Evolutionary conservation across 2,113 vertebrate species (phyloP), one percentile per base, ranked within the genome.

Genomic region (Myodes glareolus): DNA sequence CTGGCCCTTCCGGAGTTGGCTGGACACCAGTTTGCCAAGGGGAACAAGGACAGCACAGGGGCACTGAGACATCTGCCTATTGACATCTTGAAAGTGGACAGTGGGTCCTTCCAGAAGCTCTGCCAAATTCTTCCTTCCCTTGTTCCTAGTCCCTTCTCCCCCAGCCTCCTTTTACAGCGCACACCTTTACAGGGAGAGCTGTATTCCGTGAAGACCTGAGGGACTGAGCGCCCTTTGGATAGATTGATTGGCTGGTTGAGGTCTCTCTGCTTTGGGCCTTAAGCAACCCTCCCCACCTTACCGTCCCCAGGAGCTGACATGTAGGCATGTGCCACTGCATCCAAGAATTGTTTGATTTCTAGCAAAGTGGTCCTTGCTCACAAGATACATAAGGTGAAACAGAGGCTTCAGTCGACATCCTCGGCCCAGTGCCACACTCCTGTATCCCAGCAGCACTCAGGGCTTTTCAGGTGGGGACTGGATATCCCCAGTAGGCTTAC

Each of bases 1-100:
- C 67, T 70, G 47, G 87, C 72, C 29, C 89, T 96, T 96, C 81
- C 13, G 21, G 97, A 95, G 58, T 90, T 92, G 97, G 93, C 96
- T 65, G 67, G 21, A 61, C 36, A 88, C 93, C 91, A 92, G 93
- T 65, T 73, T 88, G 68, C 95, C 52, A 29, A 58, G 86, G 90
- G 89, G 42, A 39, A 82, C 86, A 80, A 94, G 97, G 92, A 86
- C 63, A 4, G 11, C 0, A 0, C 72, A 82, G 93, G 87, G 72
- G 47, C 91, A 87, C 19, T 0, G 50, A 94, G 77, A 86, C 90
- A 65, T 65, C 90, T 91, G 75, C 78, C 88, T 58, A 2, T 31
- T 33, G 92, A 55, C 45, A 75, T 42, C 67, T 50, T 77, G 47
- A 8, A 76, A 39, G 82, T 42, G 29, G 82, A 65, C 61, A 19